Conservation (phyloP, 2,113 vertebrate species). For the Periophthalmus modestus region DNA sequence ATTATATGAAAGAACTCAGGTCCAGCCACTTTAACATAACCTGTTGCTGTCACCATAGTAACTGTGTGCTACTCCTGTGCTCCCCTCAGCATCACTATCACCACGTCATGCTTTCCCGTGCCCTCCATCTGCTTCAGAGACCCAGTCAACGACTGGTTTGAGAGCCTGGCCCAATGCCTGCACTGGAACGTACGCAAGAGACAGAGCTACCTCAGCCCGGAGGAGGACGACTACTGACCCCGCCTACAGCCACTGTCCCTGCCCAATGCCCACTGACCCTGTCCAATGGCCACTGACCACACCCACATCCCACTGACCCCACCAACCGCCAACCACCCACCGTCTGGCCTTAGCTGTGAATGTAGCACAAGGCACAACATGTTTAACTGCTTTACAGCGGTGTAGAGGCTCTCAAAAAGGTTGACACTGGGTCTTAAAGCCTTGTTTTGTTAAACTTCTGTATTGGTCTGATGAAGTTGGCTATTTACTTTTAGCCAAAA, state of each 20-base stretch:
- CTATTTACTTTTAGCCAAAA: background rate
- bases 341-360: background rate
- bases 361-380: background rate
- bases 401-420: background rate
- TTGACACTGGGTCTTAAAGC: background rate
- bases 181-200: conserved; percentile 87
- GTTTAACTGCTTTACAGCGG: too few species aligned
- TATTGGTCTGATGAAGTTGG: background rate
- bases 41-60: too few species aligned
- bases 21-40: too few species aligned
- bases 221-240: conserved; percentile 74
- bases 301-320: too few species aligned
- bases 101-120: conserved; percentile 82
- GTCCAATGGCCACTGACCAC: too few species aligned
- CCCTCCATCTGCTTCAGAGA: conserved; percentile 83
- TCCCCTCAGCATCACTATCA: conserved; percentile 78
- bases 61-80: background rate
- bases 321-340: too few species aligned
- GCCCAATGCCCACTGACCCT: background rate
- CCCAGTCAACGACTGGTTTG: conserved; percentile 84
- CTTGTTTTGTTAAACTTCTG: background rate
- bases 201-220: conserved; percentile 76
- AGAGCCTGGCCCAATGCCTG: conserved; percentile 81
- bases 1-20: too few species aligned
- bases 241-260: background rate